phyloP scores from a whole-genome alignment of 2,113 vertebrate species.

The Salvelinus sp. region DNA sequence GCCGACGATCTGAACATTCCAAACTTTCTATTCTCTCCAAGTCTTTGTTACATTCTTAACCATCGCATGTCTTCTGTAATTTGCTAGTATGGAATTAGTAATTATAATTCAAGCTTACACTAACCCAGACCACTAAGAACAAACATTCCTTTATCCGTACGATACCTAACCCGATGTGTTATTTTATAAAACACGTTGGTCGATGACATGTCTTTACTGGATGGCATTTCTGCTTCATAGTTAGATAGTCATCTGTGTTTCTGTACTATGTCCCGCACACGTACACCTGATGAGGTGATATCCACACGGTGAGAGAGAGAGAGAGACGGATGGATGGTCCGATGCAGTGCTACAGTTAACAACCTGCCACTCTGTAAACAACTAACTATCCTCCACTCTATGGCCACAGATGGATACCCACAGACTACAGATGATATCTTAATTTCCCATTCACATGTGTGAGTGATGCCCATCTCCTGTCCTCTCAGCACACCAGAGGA shows the following conservation, averaged over 20 bases:
- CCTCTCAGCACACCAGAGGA: constrained; percentile 8
- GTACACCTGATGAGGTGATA: constrained; percentile 55
- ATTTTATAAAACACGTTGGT: not conserved
- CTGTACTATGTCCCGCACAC: constrained; percentile 51
- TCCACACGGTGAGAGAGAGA: not conserved
- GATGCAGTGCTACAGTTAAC: constrained; percentile 36
- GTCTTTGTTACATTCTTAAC: not conserved
- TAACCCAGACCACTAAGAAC: not conserved
- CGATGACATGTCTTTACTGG: constrained; percentile 43
- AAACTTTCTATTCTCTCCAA: not conserved
- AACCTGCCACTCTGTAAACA: constrained; percentile 55
- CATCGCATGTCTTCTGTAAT: not conserved
- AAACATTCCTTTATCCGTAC: not conserved
- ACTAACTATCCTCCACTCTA: constrained; percentile 26
- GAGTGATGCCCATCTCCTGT: constrained; percentile 32
- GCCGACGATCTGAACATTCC: constrained; percentile 28
- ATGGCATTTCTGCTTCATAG: constrained; percentile 44
- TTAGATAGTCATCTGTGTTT: constrained; percentile 47
- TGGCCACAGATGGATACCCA: constrained; percentile 49
- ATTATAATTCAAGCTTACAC: not conserved
- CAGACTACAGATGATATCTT: constrained; percentile 64
- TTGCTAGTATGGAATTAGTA: constrained; percentile 5
- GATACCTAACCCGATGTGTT: not conserved
- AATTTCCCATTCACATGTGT: constrained; percentile 59
- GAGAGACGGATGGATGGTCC: not conserved